A percentile compares a stretch with the other conserved stretches of the same genome.
These are phyloP conservation scores for Dascyllus trimaculatus DNA, from an alignment of 2,113 vertebrate genomes.

Conservation along the genomic window DNA sequence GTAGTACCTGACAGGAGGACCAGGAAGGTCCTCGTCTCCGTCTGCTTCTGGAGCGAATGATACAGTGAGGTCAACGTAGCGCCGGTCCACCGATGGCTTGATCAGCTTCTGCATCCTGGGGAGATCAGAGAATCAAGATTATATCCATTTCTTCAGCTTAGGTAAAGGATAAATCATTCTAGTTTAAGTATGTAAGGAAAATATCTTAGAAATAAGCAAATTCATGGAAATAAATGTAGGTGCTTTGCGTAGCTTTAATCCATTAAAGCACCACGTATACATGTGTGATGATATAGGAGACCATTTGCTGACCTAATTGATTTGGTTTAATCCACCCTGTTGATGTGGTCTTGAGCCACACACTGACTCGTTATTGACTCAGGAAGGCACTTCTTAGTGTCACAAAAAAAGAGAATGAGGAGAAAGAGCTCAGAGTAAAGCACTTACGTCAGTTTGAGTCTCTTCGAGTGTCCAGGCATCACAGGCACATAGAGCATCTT, in stretches of 20 bases:
- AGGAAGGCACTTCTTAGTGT: background rate
- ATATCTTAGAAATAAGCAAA: background rate
- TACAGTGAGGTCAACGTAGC: slow-evolving; percentile 96
- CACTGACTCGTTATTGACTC: background rate
- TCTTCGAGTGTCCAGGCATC: slow-evolving; percentile 97
- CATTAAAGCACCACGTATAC: no score
- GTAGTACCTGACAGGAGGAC: slow-evolving; percentile 96
- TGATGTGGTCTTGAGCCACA: no score
- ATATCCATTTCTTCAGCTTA: background rate
- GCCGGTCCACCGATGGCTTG: slow-evolving; percentile 92
- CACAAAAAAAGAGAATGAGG: background rate
- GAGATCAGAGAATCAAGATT: slow-evolving; percentile 7
- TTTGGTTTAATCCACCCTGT: no score
- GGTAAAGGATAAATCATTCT: background rate
- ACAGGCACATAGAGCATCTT: slow-evolving; percentile 99
- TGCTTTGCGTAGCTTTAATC: no score
- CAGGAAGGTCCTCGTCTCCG: slow-evolving; percentile 95
- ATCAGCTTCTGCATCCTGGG: slow-evolving; percentile 97
- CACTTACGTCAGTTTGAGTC: slow-evolving; percentile 95
- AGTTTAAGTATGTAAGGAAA: background rate
- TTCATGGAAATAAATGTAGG: no score
- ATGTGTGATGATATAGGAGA: no score
- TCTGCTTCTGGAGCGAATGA: slow-evolving; percentile 95
- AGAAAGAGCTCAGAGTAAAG: background rate
- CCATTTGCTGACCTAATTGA: no score